These are phyloP conservation scores for Nannoperca obscura DNA, from an alignment of 2,797 vertebrate species.

Conservation along the genomic window DNA sequence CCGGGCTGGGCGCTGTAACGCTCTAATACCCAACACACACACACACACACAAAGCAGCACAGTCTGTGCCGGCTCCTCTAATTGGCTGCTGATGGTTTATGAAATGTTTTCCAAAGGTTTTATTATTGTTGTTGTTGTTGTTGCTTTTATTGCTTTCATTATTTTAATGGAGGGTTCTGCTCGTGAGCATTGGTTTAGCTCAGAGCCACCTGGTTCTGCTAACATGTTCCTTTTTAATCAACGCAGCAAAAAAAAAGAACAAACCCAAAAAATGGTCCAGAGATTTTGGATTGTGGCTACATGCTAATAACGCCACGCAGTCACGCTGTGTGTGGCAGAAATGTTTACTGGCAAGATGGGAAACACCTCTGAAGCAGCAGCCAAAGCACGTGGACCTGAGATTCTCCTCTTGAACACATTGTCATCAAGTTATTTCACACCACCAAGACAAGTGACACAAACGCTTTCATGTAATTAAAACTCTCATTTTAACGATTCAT, in stretches of 20 bases:
- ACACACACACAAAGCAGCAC: slow-evolving; percentile 83
- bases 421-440: slow-evolving; percentile 5
- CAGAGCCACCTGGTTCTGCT: slow-evolving; percentile 74
- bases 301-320: slow-evolving; percentile 49
- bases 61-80: slow-evolving; percentile 96
- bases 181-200: slow-evolving; percentile 71
- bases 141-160: slow-evolving; percentile 89
- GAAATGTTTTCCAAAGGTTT: slow-evolving; percentile 95
- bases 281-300: slow-evolving; percentile 45
- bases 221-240: slow-evolving; percentile 76
- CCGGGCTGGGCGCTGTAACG: slow-evolving; percentile 92
- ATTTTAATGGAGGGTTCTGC: slow-evolving; percentile 84
- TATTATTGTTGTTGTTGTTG: slow-evolving; percentile 89
- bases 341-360: slow-evolving; percentile 9
- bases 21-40: slow-evolving; percentile 85
- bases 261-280: slow-evolving; percentile 20
- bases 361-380: slow-evolving; percentile 17
- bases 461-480: slow-evolving; percentile 34
- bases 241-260: slow-evolving; percentile 25
- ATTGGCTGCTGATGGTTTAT: slow-evolving; percentile 99
- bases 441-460: slow-evolving; percentile 14
- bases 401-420: slow-evolving; percentile 8
- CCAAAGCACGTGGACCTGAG: background rate
- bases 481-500: slow-evolving; percentile 27
- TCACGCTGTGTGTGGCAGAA: slow-evolving; percentile 12